Evolutionary conservation across 2,113 vertebrate genomes (phyloP), one percentile per base, ranked within the genome.

Genomic region (Illadopsis cleaveri): DNA sequence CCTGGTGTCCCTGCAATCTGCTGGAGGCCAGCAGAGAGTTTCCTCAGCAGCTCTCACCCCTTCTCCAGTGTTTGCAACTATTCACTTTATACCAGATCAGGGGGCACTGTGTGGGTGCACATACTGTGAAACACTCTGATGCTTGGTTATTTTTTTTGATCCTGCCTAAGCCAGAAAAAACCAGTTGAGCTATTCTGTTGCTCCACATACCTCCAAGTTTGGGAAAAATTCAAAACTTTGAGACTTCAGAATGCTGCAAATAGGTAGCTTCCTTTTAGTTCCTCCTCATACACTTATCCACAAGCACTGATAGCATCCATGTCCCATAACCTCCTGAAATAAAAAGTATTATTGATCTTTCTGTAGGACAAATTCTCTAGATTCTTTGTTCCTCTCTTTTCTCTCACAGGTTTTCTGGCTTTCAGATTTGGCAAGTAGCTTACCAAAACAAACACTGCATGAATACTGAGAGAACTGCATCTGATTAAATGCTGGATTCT

Each of bases 401-500:
- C 8, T 86, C 51, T 94, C 56, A 22, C n/a, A 53, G 9, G 58
- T 77, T 94, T 78, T 75, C 61, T 84, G 81, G 47, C 64, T 45
- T 83, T 70, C 44, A 65, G 65, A 75, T 82, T 88, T 90, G 91
- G 89, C 82, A 73, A 93, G 33, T 25, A 75, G 60, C 50, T 96
- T 69, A 86, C 84, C 68, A 90, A 94, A 97, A 93, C 71, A 96
- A 94, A 86, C 81, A 50, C 61, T 89, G 77, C 66, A 35, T 91
- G 95, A 96, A 93, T 57, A 24, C 66, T 79, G 61, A 89, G 77
- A 76, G 73, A 85, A 85, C 38, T 81, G 19, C 90, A 87, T 85
- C 78, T 96, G 94, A 97, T 97, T 94, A 97, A 97, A 85, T 71
- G 51, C 10, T 86, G 78, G 30, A 66, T 76, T 71, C 28, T 91